Evolutionary conservation across 2,888 invertebrate species (phyloP).

Genomic region (Xestia rhomboidea): DNA sequence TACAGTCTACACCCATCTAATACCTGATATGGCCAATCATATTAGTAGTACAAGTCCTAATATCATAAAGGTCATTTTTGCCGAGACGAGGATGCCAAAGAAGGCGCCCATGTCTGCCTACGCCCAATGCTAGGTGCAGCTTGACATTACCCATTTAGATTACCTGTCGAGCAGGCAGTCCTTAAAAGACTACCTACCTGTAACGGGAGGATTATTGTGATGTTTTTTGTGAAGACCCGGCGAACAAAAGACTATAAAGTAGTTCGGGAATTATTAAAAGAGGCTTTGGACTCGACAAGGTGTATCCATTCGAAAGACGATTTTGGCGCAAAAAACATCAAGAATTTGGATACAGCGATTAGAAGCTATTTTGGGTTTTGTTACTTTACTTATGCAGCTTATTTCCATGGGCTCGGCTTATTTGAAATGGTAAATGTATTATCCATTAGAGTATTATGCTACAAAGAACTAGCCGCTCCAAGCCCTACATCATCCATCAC

Average conservation of each 20-base stretch:
- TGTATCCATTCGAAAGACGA: not conserved
- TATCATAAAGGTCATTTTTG: conserved; percentile 46
- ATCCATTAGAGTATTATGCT: conserved; percentile 33
- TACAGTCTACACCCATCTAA: not conserved
- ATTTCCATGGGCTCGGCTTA: conserved; percentile 16
- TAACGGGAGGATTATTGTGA: conserved; percentile 4
- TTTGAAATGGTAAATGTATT: conserved; percentile 24
- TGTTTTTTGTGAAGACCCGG: conserved; percentile 26
- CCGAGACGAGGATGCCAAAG: conserved; percentile 45
- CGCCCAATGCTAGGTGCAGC: conserved; percentile 46
- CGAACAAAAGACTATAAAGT: conserved; percentile 26
- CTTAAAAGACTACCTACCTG: conserved; percentile 54
- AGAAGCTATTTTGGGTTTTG: not conserved
- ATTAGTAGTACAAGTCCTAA: conserved; percentile 37
- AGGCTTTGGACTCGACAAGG: not conserved
- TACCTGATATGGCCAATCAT: conserved; percentile 13
- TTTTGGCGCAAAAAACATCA: not conserved
- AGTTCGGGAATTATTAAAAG: conserved; percentile 16
- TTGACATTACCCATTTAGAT: conserved; percentile 58
- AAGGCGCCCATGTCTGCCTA: conserved; percentile 57
- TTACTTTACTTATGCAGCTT: not conserved
- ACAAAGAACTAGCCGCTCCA: conserved; percentile 33
- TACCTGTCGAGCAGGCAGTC: conserved; percentile 56
- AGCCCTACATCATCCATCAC: conserved; percentile 40
- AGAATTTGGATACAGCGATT: conserved; percentile 2